Evolutionary conservation across 2,797 vertebrate genomes (phyloP).

Genomic region (Hydrophis major): DNA sequence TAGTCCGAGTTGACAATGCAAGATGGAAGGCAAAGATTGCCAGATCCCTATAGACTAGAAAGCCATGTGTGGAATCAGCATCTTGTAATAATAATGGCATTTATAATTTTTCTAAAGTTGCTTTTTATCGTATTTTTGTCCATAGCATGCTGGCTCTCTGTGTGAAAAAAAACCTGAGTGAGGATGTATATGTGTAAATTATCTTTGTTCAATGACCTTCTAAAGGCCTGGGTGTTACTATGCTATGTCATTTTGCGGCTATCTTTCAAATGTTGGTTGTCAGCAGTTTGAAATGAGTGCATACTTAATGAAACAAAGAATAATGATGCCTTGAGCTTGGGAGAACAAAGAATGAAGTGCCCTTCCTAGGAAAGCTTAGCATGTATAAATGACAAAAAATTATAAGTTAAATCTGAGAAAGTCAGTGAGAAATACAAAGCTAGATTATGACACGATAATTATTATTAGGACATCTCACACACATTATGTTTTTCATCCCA

Average conservation of each 20-base stretch:
- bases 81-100: constrained; percentile 26
- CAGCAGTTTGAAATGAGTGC: constrained; percentile 37
- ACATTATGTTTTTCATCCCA: neutral
- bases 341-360: constrained; percentile 46
- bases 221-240: constrained; percentile 31
- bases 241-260: constrained; percentile 47
- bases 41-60: neutral
- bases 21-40: constrained; percentile 1
- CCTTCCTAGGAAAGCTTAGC: constrained; percentile 44
- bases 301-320: constrained; percentile 46
- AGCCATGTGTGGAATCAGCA: neutral
- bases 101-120: neutral
- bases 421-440: constrained; percentile 14
- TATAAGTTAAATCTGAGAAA: constrained; percentile 39
- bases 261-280: constrained; percentile 32
- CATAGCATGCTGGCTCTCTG: constrained; percentile 8
- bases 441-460: constrained; percentile 13
- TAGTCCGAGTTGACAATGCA: constrained; percentile 55
- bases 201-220: constrained; percentile 41
- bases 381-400: constrained; percentile 49
- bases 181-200: neutral
- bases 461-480: neutral
- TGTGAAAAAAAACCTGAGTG: neutral
- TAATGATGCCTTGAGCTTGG: constrained; percentile 39
- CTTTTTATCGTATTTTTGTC: neutral